Base-by-base conservation (phyloP, 2,888 invertebrate species). In the Unio delphinus region DNA sequence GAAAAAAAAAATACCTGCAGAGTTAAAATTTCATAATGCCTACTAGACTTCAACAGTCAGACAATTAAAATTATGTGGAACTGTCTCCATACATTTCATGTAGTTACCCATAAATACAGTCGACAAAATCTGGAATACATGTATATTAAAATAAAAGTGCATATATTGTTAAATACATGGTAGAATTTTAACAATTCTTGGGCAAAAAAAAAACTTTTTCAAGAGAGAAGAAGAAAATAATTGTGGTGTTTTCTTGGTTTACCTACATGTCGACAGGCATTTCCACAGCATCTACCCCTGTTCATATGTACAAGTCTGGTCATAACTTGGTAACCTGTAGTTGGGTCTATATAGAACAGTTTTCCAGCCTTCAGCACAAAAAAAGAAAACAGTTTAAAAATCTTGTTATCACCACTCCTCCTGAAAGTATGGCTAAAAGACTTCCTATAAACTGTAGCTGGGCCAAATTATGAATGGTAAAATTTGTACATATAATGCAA, bases 241-340 rank as follows among this genome's bases (percentile, higher is more conserved):
- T 17, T 17, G 56, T 45, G 58, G 34, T 56, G 7, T 23, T 18
- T 26, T 18, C 26, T 20, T 20, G 18, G 30, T 28, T 30, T 15
- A 78, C 81, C 66, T 78, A 83, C 85, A 81, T 83, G 85, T 72
- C 85, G 69, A 73, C 85, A 85, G 23, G 80, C 83, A 78, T 76
- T 85, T 8, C 85, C 83, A 76, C 83, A 85, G 63, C 85, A 85
- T 11, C 80, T 73, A 8, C 85, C 85, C 26, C 85, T 69, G 26
- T 79, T 56, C 66, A 85, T 58, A 73, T 85, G 85, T 34, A 80
- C 79, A 23, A 75, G 64, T 64, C 83, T 71, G 2, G 85, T 78
- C 73, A 83, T 80, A 6, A 85, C 85, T n/a, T 74, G 68, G 59
- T 82, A 82, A 2, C 82, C 83, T 11, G 83, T 80, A 3, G 17